Evolutionary conservation across 2,888 invertebrate genomes (phyloP).

Genomic region (Sipha maydis): DNA sequence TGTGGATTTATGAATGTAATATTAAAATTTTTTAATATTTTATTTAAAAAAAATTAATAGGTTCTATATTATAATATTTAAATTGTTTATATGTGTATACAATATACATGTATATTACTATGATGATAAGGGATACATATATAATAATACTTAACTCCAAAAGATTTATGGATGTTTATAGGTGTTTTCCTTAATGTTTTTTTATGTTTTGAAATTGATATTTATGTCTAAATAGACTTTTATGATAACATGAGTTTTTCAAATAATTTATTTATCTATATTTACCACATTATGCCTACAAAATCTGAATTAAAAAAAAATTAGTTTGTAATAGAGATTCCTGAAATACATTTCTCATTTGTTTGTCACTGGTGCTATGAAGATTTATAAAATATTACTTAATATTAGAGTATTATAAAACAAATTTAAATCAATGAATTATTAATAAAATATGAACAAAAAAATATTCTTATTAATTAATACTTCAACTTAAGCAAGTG

Average conservation of each 20-base stretch:
- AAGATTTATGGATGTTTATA: conserved; percentile 27
- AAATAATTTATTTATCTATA: not conserved
- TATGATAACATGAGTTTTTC: conserved; percentile 16
- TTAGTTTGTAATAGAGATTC: too few relatives aligned
- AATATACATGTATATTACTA: conserved; percentile 26
- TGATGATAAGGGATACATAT: conserved; percentile 8
- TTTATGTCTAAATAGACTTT: conserved; percentile 41
- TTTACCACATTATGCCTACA: not conserved
- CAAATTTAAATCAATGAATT: too few relatives aligned
- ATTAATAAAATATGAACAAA: too few relatives aligned
- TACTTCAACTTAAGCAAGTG: too few relatives aligned
- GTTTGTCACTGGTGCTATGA: too few relatives aligned
- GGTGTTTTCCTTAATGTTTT: conserved; percentile 16
- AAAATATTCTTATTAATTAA: too few relatives aligned
- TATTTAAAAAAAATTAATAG: conserved; percentile 52
- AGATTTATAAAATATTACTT: too few relatives aligned
- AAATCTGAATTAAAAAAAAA: too few relatives aligned
- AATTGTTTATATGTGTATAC: conserved; percentile 26
- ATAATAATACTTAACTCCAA: not conserved
- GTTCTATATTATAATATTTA: conserved; percentile 8
- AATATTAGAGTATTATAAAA: too few relatives aligned
- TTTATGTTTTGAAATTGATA: conserved; percentile 26
- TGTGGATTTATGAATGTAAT: conserved; percentile 58
- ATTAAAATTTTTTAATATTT: conserved; percentile 53
- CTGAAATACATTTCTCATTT: too few relatives aligned